Evolutionary conservation across 2,797 vertebrate species (phyloP).

Genomic region (Acrossocheilus fasciatus): DNA sequence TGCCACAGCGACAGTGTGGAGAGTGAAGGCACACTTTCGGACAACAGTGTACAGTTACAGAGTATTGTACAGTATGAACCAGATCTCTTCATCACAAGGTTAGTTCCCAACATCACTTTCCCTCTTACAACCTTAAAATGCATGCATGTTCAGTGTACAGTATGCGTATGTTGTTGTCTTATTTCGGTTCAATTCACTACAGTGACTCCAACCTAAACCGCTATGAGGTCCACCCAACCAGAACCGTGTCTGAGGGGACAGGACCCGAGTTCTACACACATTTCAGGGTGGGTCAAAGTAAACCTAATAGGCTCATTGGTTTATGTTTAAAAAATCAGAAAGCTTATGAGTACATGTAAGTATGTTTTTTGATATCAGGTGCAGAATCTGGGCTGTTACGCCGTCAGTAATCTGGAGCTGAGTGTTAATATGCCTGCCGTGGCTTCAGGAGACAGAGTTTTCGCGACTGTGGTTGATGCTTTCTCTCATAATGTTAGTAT

Average conservation of each 20-base stretch:
- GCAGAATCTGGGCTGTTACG: constrained; percentile 91
- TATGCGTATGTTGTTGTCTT: not conserved
- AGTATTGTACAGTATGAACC: constrained; percentile 87
- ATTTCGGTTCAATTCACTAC: constrained; percentile 37
- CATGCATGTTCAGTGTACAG: not conserved
- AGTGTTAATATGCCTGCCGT: constrained; percentile 83
- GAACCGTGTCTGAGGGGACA: constrained; percentile 79
- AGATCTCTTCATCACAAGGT: constrained; percentile 89
- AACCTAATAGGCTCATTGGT: not conserved
- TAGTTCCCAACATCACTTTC: constrained; percentile 8
- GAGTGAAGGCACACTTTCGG: constrained; percentile 76
- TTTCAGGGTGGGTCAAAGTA: constrained; percentile 79
- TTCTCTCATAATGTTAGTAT: constrained; percentile 87
- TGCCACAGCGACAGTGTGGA: constrained; percentile 86
- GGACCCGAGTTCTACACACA: constrained; percentile 90
- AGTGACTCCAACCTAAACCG: constrained; percentile 89
- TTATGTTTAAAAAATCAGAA: constrained; percentile 19
- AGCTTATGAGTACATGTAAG: not conserved
- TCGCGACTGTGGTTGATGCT: constrained; percentile 85
- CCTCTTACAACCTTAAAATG: not conserved
- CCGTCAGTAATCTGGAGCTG: constrained; percentile 81
- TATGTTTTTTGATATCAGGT: constrained; percentile 74
- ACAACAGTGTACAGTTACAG: constrained; percentile 83
- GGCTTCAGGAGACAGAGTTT: constrained; percentile 79
- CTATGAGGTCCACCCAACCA: constrained; percentile 88